Conservation (phyloP, 2,113 vertebrate genomes). For the Phalacrocorax pelagicus region DNA sequence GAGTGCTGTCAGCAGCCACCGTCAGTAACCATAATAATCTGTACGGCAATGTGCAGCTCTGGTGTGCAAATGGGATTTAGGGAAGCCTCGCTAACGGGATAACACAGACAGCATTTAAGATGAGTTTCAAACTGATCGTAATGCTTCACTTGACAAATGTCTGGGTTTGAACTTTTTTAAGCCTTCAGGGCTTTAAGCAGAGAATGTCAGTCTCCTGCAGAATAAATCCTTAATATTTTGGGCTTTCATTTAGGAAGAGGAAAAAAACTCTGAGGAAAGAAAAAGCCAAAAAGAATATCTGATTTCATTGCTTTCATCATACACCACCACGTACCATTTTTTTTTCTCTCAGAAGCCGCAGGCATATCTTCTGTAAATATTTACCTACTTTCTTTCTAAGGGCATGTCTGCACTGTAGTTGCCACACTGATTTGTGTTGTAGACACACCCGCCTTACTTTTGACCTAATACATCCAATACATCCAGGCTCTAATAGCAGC, state of each 20-base stretch:
- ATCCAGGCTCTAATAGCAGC: not conserved
- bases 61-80: conserved; percentile 32
- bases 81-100: not conserved
- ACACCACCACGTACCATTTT: not conserved
- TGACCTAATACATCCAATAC: not conserved
- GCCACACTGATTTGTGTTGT: not conserved
- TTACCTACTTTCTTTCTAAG: not conserved
- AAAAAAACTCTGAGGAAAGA: not conserved
- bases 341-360: conserved; percentile 8
- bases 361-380: conserved; percentile 3
- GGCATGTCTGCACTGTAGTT: not conserved
- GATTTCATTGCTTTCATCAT: conserved; percentile 16
- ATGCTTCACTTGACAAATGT: conserved; percentile 27
- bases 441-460: not conserved
- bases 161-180: conserved; percentile 43
- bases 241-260: not conserved
- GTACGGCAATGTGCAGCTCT: not conserved
- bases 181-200: not conserved
- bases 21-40: not conserved
- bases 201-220: not conserved
- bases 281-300: not conserved
- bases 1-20: not conserved
- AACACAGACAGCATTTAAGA: not conserved
- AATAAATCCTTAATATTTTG: conserved; percentile 43
- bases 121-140: conserved; percentile 29